Evolutionary conservation across 2,113 vertebrate species (phyloP), one percentile per base, ranked within the genome.

Genomic region (Thomomys bottae): DNA sequence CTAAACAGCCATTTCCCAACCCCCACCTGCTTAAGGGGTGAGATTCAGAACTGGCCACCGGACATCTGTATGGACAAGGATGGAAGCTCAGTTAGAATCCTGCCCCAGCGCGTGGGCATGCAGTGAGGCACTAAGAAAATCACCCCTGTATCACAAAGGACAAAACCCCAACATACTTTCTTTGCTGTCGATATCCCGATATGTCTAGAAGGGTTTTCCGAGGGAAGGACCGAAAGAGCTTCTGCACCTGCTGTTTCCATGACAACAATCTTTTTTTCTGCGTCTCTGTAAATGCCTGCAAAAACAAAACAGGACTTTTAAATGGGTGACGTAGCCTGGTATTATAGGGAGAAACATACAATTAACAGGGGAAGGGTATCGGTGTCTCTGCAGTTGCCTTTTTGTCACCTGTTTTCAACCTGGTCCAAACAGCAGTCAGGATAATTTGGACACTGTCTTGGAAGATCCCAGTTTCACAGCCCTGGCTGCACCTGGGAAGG

Each of bases 221-320:
- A 94, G 99, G 99, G 97, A 99, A 99, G 97, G 99, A 99, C 97
- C 99, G 98, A 97, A 99, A 99, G 96, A 99, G 99, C 97, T 99
- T 99, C 98, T 99, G 99, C 97, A 99, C 99, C 98, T 99, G 99
- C 97, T 99, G 99, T 98, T 99, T 99, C 99, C 99, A 99, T 98
- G 99, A 99, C 98, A 99, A 98, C 98, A 99, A 97, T 95, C 99
- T 98, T 98, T 99, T 99, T 98, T 99, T 99, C 98, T 99, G 99
- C 6, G 98, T 98, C 97, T 99, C 99, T 82, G 98, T 99, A 97
- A 99, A 99, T 85, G 99, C 98, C 99, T 99, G 98, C 63, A 94
- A 34, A 95, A 93, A 94, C 67, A 96, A 94, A 54, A 96, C 45
- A 93, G 77, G 94, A 77, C 91, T 79, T 95, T 94, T 93, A 89